These are phyloP conservation scores for Drosophila tanythrix DNA, from an alignment of 2,888 invertebrate species.

Conservation along the genomic window DNA sequence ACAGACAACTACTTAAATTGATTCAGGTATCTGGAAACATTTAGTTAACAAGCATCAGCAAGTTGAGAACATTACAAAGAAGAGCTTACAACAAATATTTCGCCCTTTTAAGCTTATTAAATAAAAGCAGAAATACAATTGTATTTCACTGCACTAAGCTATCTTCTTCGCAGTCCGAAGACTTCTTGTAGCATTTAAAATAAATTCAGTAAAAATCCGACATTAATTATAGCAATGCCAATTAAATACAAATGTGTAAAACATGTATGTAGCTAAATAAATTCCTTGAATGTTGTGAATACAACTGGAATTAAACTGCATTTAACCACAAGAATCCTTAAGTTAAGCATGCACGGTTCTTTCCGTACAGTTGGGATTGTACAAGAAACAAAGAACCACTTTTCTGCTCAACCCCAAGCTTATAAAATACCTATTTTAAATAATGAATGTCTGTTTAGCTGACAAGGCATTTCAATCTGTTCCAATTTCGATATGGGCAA, in stretches of 20 bases:
- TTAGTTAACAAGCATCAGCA: not conserved
- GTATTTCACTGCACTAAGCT: not conserved
- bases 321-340: not conserved
- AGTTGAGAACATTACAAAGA: not conserved
- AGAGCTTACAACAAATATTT: not conserved
- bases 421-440: conserved; percentile 1
- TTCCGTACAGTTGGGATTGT: not conserved
- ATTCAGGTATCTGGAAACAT: not conserved
- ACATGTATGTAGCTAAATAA: not conserved
- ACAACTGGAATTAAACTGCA: not conserved
- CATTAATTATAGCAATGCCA: not conserved
- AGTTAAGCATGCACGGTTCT: not conserved
- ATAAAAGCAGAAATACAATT: not conserved
- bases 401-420: not conserved
- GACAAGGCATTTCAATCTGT: not conserved
- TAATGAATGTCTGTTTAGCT: not conserved
- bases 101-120: not conserved
- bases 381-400: not conserved
- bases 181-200: not conserved
- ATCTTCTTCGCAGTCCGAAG: not conserved
- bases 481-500: not conserved
- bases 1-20: not conserved
- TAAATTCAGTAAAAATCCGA: not conserved
- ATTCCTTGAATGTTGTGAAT: not conserved
- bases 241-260: not conserved